Conservation (phyloP, 2,113 vertebrate genomes). For the Archilochus colubris region DNA sequence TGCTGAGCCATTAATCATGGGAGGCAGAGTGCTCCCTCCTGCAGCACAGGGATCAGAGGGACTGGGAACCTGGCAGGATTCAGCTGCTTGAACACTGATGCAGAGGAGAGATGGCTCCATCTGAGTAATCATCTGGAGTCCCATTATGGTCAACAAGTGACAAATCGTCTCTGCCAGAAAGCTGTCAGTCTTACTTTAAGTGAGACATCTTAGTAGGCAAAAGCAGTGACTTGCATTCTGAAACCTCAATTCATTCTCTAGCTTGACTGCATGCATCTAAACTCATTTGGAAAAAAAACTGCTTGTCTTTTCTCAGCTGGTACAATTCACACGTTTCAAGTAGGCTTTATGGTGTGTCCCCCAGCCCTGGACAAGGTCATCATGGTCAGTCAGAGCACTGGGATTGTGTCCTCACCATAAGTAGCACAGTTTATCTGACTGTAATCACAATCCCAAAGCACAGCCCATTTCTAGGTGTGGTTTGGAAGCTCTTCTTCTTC, state of each 20-base stretch:
- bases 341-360: neutral
- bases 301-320: neutral
- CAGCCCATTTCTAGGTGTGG: neutral
- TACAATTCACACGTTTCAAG: neutral
- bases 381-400: rapidly evolving
- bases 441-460: neutral
- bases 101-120: neutral
- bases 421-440: neutral
- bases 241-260: neutral
- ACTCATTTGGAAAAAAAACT: neutral
- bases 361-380: neutral
- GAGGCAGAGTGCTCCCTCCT: neutral
- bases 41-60: neutral
- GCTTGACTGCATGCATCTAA: neutral
- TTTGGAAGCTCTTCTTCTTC: neutral
- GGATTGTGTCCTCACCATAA: neutral
- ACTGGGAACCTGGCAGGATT: neutral
- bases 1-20: neutral
- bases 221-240: neutral
- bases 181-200: neutral
- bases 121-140: neutral
- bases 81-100: neutral
- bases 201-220: neutral
- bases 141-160: neutral
- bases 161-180: neutral